A percentile compares a stretch with the other conserved stretches of the same genome.
Evolutionary conservation across 2,888 invertebrate species (phyloP).

Genomic region (Argyresthia albistria): DNA sequence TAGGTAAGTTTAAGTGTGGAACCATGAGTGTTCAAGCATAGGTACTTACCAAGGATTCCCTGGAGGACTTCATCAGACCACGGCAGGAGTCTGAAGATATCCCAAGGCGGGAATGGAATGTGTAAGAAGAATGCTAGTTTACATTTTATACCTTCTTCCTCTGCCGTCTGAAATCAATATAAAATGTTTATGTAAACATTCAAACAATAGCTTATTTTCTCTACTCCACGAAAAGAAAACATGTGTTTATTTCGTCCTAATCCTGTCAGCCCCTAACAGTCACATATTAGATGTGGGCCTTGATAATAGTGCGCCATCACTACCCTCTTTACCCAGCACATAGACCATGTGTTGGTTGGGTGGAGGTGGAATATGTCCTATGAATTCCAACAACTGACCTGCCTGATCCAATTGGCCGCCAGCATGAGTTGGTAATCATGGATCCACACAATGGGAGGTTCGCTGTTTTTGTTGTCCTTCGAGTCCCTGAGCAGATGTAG

Average conservation of each 20-base stretch:
- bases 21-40: background rate
- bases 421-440: constrained; percentile 96
- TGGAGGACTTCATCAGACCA: constrained; percentile 96
- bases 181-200: no score
- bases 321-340: no score
- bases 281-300: no score
- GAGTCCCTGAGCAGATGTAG: constrained; percentile 67
- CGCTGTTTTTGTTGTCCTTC: constrained; percentile 47
- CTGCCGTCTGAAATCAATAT: constrained; percentile 72
- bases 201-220: background rate
- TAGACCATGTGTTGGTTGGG: background rate
- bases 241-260: background rate
- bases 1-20: background rate
- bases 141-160: constrained; percentile 82
- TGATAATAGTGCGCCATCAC: no score
- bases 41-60: constrained; percentile 82
- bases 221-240: background rate
- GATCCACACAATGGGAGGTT: constrained; percentile 89
- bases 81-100: constrained; percentile 90
- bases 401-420: constrained; percentile 92
- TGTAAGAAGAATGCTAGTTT: constrained; percentile 94
- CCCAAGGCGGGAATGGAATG: constrained; percentile 96
- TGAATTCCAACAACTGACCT: constrained; percentile 49
- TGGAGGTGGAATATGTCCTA: background rate
- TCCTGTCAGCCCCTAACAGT: no score